Base-by-base conservation (phyloP, 2,113 vertebrate genomes). In the Sitta europaea region DNA sequence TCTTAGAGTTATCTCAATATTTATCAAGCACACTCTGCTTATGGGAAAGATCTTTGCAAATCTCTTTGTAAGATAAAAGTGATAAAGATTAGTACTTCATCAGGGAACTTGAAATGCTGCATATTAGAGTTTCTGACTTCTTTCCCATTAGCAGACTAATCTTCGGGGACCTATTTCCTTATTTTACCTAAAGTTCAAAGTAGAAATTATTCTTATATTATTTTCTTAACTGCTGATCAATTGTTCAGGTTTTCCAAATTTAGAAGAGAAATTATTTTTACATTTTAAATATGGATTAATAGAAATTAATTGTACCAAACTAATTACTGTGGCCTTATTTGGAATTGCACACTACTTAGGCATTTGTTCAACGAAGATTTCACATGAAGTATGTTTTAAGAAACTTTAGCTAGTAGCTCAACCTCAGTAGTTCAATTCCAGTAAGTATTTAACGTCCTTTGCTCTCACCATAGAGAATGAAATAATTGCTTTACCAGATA, bases 181-280 rank as follows among this genome's bases (percentile, higher is more conserved):
- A 74, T 83, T 95, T 94, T 91, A 94, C 85, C 75, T 85, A 71
- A 27, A 96, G 59, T 50, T 94, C 68, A 80, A 90, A 75, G 38
- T 16, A 92, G 53, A 62, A 90, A 38, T 81, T 88, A 61, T 42
- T 77, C 62, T 86, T 73, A 53, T 11, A 73, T 57, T 87, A 58
- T 70, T 96, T 94, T 82, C 33, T 71, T 90, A 54, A 68, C 17
- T 86, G 42, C 12, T 74, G 72, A 81, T 45, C 63, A 70, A 40
- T 92, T 27, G 23, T 28, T 29, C 28, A 86, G n/a, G 4, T 92
- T 95, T 94, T 92, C 79, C 83, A 94, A 93, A 94, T 84, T 80
- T 76, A 92, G 45, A 89, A 86, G 23, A 90, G 6, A 65, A 75
- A 68, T 23, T 33, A 50, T 74, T 92, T 74, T 92, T 88, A 71